A percentile compares a stretch with the other conserved stretches of the same genome.
Evolutionary conservation across 2,797 vertebrate species (phyloP).

Genomic region (Gambelia wislizenii): DNA sequence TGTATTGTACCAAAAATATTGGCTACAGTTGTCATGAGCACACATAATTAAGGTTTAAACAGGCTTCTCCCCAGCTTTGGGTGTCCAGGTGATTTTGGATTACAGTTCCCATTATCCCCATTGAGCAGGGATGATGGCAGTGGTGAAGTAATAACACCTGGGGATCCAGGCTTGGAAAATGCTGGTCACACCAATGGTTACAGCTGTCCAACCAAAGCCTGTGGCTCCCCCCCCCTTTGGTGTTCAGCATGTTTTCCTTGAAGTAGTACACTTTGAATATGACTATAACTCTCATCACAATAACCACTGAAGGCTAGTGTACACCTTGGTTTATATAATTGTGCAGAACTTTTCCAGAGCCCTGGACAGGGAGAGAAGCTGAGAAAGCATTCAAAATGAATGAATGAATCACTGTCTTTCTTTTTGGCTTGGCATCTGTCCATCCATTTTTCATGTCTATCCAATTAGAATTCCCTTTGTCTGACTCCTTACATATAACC

Average conservation of each 20-base stretch:
- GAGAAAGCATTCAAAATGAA: not conserved
- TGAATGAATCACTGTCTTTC: not conserved
- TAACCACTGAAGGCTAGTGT: not conserved
- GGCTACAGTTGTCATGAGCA: too few species aligned
- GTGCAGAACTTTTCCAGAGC: not conserved
- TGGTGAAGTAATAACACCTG: not conserved
- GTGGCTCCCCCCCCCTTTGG: not conserved
- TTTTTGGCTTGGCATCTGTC: not conserved
- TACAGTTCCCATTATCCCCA: too few species aligned
- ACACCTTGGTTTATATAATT: too few species aligned
- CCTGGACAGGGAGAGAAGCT: too few species aligned
- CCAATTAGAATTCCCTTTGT: not conserved
- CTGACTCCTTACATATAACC: too few species aligned
- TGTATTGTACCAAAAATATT: not conserved
- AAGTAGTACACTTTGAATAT: too few species aligned
- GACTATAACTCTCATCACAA: not conserved
- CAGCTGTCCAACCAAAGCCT: not conserved
- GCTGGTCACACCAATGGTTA: not conserved
- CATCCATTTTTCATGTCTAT: not conserved
- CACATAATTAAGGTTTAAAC: too few species aligned
- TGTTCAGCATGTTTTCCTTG: too few species aligned
- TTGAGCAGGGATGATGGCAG: not conserved
- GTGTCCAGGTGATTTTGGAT: not conserved
- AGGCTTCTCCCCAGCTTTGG: not conserved
- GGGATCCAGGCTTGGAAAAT: too few species aligned